Percentiles rank a stretch among this genome's conserved stretches.
These are phyloP conservation scores for Drosophila pachea DNA, from an alignment of 1,140 invertebrate species.

Conservation along the genomic window DNA sequence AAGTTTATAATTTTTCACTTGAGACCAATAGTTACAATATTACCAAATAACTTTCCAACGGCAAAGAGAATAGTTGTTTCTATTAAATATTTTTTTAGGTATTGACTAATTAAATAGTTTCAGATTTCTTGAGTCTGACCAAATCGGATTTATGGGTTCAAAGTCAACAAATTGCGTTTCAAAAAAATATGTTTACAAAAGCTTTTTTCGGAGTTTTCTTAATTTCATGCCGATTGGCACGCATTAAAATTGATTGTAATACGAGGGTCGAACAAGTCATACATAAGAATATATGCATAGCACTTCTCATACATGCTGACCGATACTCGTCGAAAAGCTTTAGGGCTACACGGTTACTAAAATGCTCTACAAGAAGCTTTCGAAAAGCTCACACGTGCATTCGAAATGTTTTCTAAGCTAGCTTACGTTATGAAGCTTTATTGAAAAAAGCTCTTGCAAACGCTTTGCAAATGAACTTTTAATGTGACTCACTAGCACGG, in stretches of 20 bases:
- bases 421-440: slow-evolving; percentile 20
- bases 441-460: slow-evolving; percentile 7
- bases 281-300: background rate
- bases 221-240: slow-evolving; percentile 35
- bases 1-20: background rate
- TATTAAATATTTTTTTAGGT: background rate
- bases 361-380: slow-evolving; percentile 31
- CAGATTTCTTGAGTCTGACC: slow-evolving; percentile 5
- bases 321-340: slow-evolving; percentile 23
- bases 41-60: too few relatives aligned
- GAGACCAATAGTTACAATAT: too few relatives aligned
- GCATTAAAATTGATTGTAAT: slow-evolving; percentile 8
- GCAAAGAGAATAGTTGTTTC: too few relatives aligned
- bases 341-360: slow-evolving; percentile 8
- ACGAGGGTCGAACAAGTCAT: slow-evolving; percentile 1
- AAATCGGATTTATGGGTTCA: slow-evolving; percentile 41
- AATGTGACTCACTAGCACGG: slow-evolving; percentile 16
- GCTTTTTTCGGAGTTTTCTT: slow-evolving; percentile 28
- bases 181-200: slow-evolving; percentile 49
- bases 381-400: slow-evolving; percentile 5
- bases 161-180: slow-evolving; percentile 45
- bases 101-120: slow-evolving; percentile 25
- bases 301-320: background rate
- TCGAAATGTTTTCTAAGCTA: background rate
- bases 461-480: slow-evolving; percentile 7